Evolutionary conservation across 2,888 invertebrate species (phyloP).

Genomic region (Nemotelus pantherinus): DNA sequence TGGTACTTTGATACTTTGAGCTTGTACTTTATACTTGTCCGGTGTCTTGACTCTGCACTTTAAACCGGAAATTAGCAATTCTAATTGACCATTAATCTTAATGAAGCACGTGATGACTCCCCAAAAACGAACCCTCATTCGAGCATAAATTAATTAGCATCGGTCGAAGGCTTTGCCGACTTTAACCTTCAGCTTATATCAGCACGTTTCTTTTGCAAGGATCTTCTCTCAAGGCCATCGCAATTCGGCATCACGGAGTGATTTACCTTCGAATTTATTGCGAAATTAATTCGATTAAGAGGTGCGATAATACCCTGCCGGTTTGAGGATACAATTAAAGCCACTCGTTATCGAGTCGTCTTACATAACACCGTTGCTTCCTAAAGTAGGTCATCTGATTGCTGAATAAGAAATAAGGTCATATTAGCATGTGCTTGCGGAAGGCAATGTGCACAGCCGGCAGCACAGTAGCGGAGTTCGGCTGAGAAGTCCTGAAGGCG

Average conservation of each 20-base stretch:
- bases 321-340: not conserved
- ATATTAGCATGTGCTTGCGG: slow-evolving; percentile 9
- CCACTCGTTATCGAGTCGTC: slow-evolving; percentile 15
- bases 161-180: not conserved
- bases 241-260: not conserved
- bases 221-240: not conserved
- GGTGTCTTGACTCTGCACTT: no score
- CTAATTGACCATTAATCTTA: no score
- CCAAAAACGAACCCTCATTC: not conserved
- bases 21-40: no score
- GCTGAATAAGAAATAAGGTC: not conserved
- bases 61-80: no score
- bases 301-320: slow-evolving; percentile 7
- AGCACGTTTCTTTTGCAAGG: not conserved
- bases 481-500: not conserved
- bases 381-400: slow-evolving; percentile 40
- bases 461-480: not conserved
- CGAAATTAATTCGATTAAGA: slow-evolving; percentile 32
- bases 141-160: not conserved
- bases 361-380: slow-evolving; percentile 8
- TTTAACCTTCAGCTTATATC: slow-evolving; percentile 3
- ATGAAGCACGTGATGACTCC: not conserved
- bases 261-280: not conserved
- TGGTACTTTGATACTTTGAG: no score
- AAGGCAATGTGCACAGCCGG: not conserved